phyloP scores from a whole-genome alignment of 53 echinoderm and acorn worm species.

The Echinarachnius parma region DNA sequence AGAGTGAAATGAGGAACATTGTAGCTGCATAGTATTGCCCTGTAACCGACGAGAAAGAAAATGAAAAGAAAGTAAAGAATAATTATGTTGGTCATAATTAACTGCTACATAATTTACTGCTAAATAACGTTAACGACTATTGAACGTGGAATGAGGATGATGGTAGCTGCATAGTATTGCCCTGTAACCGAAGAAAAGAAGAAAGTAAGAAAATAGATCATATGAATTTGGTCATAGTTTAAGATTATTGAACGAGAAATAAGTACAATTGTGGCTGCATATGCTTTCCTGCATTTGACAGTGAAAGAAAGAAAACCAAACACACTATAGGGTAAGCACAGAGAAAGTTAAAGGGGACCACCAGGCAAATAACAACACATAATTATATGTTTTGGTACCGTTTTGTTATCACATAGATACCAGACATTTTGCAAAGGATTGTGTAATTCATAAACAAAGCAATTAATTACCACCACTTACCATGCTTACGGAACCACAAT shows the following conservation, averaged over 20 bases:
- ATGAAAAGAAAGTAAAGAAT: not conserved
- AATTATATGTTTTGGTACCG: too few species aligned
- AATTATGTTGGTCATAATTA: too few species aligned
- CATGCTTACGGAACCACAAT: too few species aligned
- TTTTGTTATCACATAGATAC: too few species aligned
- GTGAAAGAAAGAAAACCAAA: not conserved
- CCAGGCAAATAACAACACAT: too few species aligned
- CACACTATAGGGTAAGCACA: too few species aligned
- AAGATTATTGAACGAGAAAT: conserved; percentile 96
- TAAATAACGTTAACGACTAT: conserved; percentile 97
- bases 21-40: conserved; percentile 99
- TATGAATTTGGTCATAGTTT: too few species aligned
- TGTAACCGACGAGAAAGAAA: conserved; percentile 23
- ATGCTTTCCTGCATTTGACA: conserved; percentile 63
- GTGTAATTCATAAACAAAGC: too few species aligned
- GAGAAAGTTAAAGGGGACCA: too few species aligned
- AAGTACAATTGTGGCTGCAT: conserved; percentile 95
- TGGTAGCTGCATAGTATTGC: conserved; percentile 97
- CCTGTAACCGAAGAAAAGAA: conserved; percentile 48
- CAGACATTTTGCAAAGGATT: too few species aligned
- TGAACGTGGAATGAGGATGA: conserved; percentile 95
- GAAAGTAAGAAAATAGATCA: not conserved
- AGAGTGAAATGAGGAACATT: conserved; percentile 95
- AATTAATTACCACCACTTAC: too few species aligned
- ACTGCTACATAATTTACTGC: conserved; percentile 79